A percentile compares a stretch with the other conserved stretches of the same genome.
These are phyloP conservation scores for Nasua narica DNA, from an alignment of 2,797 vertebrate species.

Conservation along the genomic window DNA sequence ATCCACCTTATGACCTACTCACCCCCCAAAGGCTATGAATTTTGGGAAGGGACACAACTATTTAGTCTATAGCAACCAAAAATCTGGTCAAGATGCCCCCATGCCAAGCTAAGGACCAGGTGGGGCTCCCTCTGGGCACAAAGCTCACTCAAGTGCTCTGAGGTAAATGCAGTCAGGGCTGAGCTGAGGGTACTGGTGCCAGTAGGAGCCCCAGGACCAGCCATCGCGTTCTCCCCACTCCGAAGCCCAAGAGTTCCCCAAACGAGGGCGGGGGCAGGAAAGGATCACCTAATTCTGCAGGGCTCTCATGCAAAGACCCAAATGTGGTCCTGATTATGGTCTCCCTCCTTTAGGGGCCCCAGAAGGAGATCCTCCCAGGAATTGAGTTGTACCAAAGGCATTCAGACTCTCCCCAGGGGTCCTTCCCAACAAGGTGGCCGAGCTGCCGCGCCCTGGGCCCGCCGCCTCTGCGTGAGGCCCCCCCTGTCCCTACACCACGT, in stretches of 20 bases:
- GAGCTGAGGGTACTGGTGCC: neutral
- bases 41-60: no score
- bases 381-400: neutral
- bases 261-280: accelerated
- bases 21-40: neutral
- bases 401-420: neutral
- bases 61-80: neutral
- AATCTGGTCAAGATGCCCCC: neutral
- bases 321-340: neutral
- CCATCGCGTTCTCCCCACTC: neutral
- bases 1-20: neutral
- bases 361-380: neutral
- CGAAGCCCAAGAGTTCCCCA: neutral
- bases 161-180: neutral
- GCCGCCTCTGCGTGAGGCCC: accelerated
- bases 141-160: accelerated
- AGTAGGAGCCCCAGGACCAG: accelerated
- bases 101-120: neutral
- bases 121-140: accelerated
- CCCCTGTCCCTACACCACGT: accelerated
- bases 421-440: neutral
- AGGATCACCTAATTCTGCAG: neutral
- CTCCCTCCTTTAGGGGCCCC: neutral
- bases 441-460: accelerated
- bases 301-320: neutral